phyloP scores from a whole-genome alignment of 1,140 invertebrate species.

The Tetranychus cinnabarinus region DNA sequence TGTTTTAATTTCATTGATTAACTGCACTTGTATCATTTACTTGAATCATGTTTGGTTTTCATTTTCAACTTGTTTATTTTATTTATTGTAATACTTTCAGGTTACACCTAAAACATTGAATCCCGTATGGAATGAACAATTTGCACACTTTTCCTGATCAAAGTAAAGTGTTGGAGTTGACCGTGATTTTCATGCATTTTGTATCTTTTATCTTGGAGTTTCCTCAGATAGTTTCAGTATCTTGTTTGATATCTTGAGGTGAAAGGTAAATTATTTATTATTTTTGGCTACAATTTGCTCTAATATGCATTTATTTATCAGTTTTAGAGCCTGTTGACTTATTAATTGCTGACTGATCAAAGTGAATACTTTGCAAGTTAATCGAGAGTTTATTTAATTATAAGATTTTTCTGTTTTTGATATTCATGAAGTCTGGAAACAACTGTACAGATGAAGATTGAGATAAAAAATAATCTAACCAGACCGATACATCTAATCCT shows the following conservation, averaged over 20 bases:
- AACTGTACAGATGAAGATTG: conserved; percentile 97
- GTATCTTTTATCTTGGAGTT: conserved; percentile 12
- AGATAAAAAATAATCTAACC: conserved; percentile 50
- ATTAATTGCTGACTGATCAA: conserved; percentile 87
- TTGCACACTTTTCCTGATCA: conserved; percentile 81
- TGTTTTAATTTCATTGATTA: too few species aligned
- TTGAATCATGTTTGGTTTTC: not conserved
- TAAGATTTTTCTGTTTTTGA: conserved; percentile 47
- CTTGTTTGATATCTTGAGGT: conserved; percentile 21
- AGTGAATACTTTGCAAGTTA: conserved; percentile 84
- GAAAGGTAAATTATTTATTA: conserved; percentile 17
- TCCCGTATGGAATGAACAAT: conserved; percentile 86
- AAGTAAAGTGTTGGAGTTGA: conserved; percentile 59
- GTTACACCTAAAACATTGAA: conserved; percentile 47
- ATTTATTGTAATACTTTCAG: too few species aligned
- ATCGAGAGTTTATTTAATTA: not conserved
- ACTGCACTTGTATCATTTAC: too few species aligned
- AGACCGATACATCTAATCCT: conserved; percentile 45
- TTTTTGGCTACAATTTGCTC: conserved; percentile 6
- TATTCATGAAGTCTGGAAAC: conserved; percentile 85
- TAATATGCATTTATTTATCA: conserved; percentile 4
- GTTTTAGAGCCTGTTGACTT: conserved; percentile 66
- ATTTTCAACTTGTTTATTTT: not conserved
- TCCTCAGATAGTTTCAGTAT: conserved; percentile 20
- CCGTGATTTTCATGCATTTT: conserved; percentile 39